Conservation (phyloP, 1,140 invertebrate species). For the Micrasema longulum region DNA sequence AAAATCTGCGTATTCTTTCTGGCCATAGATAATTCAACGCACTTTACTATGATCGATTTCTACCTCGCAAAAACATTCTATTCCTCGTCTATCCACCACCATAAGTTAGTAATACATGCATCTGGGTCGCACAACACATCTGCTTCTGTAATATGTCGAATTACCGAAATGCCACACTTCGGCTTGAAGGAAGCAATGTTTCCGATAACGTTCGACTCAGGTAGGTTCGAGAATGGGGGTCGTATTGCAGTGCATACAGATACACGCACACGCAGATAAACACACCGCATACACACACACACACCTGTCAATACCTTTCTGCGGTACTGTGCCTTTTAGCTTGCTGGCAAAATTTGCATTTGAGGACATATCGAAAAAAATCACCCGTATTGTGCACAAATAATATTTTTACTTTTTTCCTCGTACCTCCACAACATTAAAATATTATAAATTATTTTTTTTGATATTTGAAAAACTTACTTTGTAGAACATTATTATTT, state of each 20-base stretch:
- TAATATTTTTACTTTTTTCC: too few relatives aligned
- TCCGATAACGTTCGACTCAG: neutral
- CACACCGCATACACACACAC: too few relatives aligned
- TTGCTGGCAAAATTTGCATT: constrained; percentile 44
- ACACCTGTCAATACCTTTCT: constrained; percentile 11
- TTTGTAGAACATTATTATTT: too few relatives aligned
- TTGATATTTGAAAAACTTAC: too few relatives aligned
- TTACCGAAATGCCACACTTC: constrained; percentile 20
- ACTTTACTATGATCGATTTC: too few relatives aligned
- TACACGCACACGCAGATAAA: too few relatives aligned
- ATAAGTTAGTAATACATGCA: constrained; percentile 25
- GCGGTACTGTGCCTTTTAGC: constrained; percentile 6
- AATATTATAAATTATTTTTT: too few relatives aligned
- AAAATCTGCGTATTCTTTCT: too few relatives aligned
- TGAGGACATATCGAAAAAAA: neutral
- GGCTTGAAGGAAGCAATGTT: constrained; percentile 11
- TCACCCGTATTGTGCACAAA: too few relatives aligned
- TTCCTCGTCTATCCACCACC: neutral
- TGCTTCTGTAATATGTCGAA: neutral
- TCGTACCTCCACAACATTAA: too few relatives aligned
- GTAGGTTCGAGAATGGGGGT: constrained; percentile 16
- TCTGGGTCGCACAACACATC: constrained; percentile 38
- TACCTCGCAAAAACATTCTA: neutral
- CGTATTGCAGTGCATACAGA: too few relatives aligned
- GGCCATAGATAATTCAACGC: too few relatives aligned